These are phyloP conservation scores for Drosophila infuscata DNA, from an alignment of 2,888 invertebrate genomes.

Conservation along the genomic window DNA sequence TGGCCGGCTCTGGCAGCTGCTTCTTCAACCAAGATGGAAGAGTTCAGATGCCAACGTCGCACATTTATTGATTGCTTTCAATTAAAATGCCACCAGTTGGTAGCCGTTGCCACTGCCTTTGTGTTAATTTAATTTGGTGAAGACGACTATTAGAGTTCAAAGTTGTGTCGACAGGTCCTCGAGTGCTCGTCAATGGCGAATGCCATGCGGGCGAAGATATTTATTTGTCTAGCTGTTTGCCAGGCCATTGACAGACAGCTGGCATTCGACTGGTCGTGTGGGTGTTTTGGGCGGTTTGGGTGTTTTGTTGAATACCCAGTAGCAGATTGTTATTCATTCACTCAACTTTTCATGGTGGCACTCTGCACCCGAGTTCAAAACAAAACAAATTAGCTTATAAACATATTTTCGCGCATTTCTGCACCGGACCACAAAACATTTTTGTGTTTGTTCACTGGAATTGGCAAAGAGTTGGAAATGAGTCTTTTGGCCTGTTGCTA, in stretches of 20 bases:
- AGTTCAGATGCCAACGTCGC: slow-evolving; percentile 17
- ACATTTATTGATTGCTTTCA: slow-evolving; percentile 72
- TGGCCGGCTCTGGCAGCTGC: slow-evolving; percentile 15
- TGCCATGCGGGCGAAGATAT: slow-evolving; percentile 48
- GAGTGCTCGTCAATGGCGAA: slow-evolving; percentile 41
- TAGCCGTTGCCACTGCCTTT: slow-evolving; percentile 60
- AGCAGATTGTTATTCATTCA: slow-evolving; percentile 47
- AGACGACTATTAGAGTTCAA: slow-evolving; percentile 61
- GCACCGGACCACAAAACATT: slow-evolving; percentile 39
- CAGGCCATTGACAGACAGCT: slow-evolving; percentile 51
- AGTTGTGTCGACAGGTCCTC: slow-evolving; percentile 60
- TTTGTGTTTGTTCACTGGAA: background rate
- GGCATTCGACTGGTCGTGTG: slow-evolving; percentile 13
- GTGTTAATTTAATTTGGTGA: slow-evolving; percentile 72
- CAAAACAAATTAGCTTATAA: slow-evolving; percentile 58
- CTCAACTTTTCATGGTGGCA: slow-evolving; percentile 39
- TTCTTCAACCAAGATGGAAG: slow-evolving; percentile 5
- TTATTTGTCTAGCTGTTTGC: slow-evolving; percentile 28
- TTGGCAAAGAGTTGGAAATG: slow-evolving; percentile 5
- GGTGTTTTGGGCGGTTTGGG: too few species aligned
- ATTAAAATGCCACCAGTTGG: slow-evolving; percentile 71
- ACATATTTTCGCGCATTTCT: slow-evolving; percentile 57
- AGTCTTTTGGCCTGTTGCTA: slow-evolving; percentile 9
- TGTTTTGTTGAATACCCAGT: background rate
- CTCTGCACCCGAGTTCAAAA: slow-evolving; percentile 21